Conservation (phyloP, 37 sponge, comb jelly and placozoan genomes). For the Sycon ciliatum region DNA sequence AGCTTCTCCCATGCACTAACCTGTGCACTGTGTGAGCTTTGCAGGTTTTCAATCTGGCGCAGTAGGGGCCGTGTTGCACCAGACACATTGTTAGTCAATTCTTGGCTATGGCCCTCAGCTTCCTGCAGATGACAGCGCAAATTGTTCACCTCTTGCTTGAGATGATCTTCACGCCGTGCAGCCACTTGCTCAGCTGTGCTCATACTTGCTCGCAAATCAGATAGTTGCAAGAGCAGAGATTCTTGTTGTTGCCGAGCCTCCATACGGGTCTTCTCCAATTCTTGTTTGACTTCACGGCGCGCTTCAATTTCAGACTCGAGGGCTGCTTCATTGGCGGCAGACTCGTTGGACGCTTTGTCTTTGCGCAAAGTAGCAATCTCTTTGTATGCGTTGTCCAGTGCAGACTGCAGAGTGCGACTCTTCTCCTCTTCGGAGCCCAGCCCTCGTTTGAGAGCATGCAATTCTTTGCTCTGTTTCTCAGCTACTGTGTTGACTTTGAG, state of each 20-base stretch:
- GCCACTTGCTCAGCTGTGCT: slow-evolving; percentile 68
- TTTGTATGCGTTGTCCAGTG: slow-evolving; percentile 77
- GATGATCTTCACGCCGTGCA: slow-evolving; percentile 71
- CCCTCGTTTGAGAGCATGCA: slow-evolving; percentile 25
- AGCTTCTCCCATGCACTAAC: slow-evolving; percentile 71
- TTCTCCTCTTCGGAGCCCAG: slow-evolving; percentile 30
- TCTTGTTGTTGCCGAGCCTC: slow-evolving; percentile 52
- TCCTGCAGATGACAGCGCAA: slow-evolving; percentile 52
- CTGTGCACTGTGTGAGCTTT: slow-evolving; percentile 60
- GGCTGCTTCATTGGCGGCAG: slow-evolving; percentile 54
- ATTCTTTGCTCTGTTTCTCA: slow-evolving; percentile 70
- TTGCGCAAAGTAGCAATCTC: slow-evolving; percentile 71
- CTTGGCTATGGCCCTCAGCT: slow-evolving; percentile 78
- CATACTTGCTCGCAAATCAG: slow-evolving; percentile 59
- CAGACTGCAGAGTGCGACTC: slow-evolving; percentile 51
- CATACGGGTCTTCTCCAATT: slow-evolving; percentile 44
- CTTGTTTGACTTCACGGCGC: slow-evolving; percentile 46
- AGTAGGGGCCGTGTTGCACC: slow-evolving; percentile 76
- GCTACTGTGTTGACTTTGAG: slow-evolving; percentile 54
- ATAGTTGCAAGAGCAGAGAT: slow-evolving; percentile 41
- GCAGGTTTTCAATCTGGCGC: slow-evolving; percentile 77
- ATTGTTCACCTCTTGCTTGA: slow-evolving; percentile 65
- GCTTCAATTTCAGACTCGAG: slow-evolving; percentile 55
- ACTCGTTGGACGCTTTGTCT: slow-evolving; percentile 58
- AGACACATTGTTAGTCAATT: slow-evolving; percentile 63